Percentiles rank a stretch among this genome's conserved stretches.
Evolutionary conservation across 2,888 invertebrate genomes (phyloP).

Genomic region (Dorcus parallelipipedus): DNA sequence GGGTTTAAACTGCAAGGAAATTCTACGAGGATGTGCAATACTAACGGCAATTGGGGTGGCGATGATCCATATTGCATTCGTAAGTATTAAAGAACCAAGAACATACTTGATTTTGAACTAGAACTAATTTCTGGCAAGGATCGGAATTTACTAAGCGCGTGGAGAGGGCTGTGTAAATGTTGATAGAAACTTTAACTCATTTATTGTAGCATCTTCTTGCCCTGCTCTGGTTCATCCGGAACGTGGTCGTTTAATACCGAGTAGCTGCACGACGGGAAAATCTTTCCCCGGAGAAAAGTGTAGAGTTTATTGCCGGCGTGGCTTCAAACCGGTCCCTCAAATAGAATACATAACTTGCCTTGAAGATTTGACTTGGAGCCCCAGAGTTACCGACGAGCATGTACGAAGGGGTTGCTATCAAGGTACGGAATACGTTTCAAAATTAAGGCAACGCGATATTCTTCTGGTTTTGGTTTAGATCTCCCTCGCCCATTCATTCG

Average conservation of each 20-base stretch:
- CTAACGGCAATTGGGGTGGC: slow-evolving; percentile 52
- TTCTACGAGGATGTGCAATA: slow-evolving; percentile 51
- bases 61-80: slow-evolving; percentile 53
- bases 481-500: slow-evolving; percentile 57
- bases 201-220: slow-evolving; percentile 48
- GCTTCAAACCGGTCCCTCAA: slow-evolving; percentile 42
- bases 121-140: too few species aligned
- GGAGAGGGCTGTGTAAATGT: too few species aligned
- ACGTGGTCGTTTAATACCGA: slow-evolving; percentile 54
- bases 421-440: slow-evolving; percentile 23
- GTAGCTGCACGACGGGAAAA: slow-evolving; percentile 51
- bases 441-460: neutral
- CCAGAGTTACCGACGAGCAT: slow-evolving; percentile 24
- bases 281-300: slow-evolving; percentile 51
- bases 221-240: slow-evolving; percentile 49
- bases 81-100: slow-evolving; percentile 39
- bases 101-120: too few species aligned
- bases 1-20: slow-evolving; percentile 57
- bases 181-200: neutral
- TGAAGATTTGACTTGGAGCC: slow-evolving; percentile 36
- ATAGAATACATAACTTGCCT: slow-evolving; percentile 33
- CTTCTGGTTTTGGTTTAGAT: slow-evolving; percentile 30
- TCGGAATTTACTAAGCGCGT: too few species aligned
- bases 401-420: slow-evolving; percentile 32
- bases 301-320: slow-evolving; percentile 50